Conservation (phyloP, 2,113 vertebrate species). For the Pteruthius melanotis region DNA sequence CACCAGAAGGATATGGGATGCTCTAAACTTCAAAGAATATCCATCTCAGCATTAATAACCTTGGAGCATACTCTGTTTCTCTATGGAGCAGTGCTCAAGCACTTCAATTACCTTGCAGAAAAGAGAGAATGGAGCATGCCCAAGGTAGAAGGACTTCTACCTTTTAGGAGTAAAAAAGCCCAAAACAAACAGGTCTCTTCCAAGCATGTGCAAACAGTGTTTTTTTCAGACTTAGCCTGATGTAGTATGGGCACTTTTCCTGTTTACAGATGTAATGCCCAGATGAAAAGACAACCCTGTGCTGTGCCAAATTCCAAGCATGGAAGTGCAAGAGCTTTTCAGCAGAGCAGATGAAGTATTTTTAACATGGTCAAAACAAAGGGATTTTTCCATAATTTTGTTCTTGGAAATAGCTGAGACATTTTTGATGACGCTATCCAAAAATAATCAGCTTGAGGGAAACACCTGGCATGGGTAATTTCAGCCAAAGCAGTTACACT, state of each 20-base stretch:
- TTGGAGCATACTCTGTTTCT: not conserved
- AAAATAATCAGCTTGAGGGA: conserved; percentile 3
- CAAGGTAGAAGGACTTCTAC: not conserved
- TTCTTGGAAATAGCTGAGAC: conserved; percentile 13
- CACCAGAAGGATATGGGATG: not conserved
- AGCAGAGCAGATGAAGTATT: not conserved
- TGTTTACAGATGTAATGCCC: not conserved
- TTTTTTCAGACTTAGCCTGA: not conserved
- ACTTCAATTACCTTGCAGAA: not conserved
- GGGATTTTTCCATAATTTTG: not conserved
- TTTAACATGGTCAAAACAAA: conserved; percentile 14
- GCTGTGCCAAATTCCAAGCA: conserved; percentile 10
- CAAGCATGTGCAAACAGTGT: not conserved
- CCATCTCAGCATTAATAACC: not conserved
- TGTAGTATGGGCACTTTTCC: not conserved
- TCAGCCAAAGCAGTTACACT: conserved; percentile 10
- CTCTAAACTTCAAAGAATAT: not conserved
- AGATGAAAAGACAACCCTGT: not conserved
- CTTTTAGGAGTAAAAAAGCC: not conserved
- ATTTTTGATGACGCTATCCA: not conserved
- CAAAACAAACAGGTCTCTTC: not conserved
- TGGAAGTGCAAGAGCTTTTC: not conserved
- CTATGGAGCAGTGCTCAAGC: not conserved
- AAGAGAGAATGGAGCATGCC: not conserved
- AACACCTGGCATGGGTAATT: conserved; percentile 25